phyloP scores from a whole-genome alignment of 1,140 invertebrate species.

The Bursaphelenchus mucronatus region DNA sequence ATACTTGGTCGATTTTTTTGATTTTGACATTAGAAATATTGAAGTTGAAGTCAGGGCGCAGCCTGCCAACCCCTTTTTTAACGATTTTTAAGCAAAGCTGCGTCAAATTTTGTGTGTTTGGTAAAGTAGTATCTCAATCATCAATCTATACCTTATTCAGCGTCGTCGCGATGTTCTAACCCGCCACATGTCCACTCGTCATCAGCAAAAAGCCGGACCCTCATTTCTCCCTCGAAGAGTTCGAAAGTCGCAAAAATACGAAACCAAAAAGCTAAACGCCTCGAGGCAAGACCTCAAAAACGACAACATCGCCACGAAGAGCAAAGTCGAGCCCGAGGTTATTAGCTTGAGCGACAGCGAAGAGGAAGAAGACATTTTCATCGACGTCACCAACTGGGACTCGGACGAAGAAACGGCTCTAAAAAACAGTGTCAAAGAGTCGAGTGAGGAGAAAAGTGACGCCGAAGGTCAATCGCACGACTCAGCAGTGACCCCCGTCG shows the following conservation, averaged over 20 bases:
- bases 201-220: conserved; percentile 37
- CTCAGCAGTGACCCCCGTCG: no score
- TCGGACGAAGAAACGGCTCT: not conserved
- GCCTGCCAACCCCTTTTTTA: no score
- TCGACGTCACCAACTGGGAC: conserved; percentile 14
- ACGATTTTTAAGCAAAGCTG: no score
- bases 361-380: conserved; percentile 6
- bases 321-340: not conserved
- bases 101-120: not conserved
- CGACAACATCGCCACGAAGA: not conserved
- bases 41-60: no score
- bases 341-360: not conserved
- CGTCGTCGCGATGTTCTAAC: conserved; percentile 56
- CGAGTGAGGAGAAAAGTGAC: no score
- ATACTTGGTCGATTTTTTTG: no score
- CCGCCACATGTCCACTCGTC: conserved; percentile 53
- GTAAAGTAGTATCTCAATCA: not conserved
- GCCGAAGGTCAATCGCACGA: no score
- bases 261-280: not conserved
- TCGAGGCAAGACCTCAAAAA: not conserved
- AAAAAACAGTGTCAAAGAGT: no score
- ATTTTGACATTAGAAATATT: no score
- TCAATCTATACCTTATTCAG: conserved; percentile 27
- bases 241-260: conserved; percentile 9
- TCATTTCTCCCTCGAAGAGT: conserved; percentile 32